Base-by-base conservation (phyloP, 1,140 invertebrate genomes). In the Fragariocoptes setiger region DNA sequence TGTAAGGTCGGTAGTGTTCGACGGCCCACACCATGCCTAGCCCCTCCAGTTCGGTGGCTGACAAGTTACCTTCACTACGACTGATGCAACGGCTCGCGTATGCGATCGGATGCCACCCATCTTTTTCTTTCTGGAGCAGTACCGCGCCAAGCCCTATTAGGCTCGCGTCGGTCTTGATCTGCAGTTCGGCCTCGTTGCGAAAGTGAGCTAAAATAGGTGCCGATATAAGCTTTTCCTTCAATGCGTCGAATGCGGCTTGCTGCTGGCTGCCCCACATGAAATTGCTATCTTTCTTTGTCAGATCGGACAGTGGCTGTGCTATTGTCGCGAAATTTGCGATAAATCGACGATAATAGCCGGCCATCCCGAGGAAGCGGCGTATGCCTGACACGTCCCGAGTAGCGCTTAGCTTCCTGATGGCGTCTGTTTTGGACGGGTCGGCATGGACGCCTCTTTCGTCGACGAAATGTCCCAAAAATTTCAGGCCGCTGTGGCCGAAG, bases 301-400 rank as follows among this genome's bases (percentile, higher is more conserved):
- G 40, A 20, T 45, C 17, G 25, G 15, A 25, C 2, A 48, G 18
- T 3, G 46, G 43, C 22, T 17, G 21, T 22, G 53, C 44, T 15
- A 57, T 43, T 14, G 44, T 39, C 2, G 57, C 51, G 16, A 56
- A 52, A 39, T 55, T 53, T 3, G 46, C 50, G 14, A 61, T 49
- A 43, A 65, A 64, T 37, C 52, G 50, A 3, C 52, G 46, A 47
- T 63, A 64, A 47, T 58, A 65, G 20, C 51, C 50, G 2, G 55
- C 49, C 42, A 61, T 53, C 1, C 60, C 61, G 13, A 62, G 47
- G 43, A 65, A 63, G 37, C 55, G 42, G 22, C 55, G 44, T 0
- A 63, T 12, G 17, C 41, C 35, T 15, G 31, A 13, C 18, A 35
- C 12, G 35, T 41, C 39, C 19, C 31, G 44, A 12, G 49, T 46